These are phyloP conservation scores for Cuculus canorus DNA, from an alignment of 2,797 vertebrate genomes.

Conservation along the genomic window DNA sequence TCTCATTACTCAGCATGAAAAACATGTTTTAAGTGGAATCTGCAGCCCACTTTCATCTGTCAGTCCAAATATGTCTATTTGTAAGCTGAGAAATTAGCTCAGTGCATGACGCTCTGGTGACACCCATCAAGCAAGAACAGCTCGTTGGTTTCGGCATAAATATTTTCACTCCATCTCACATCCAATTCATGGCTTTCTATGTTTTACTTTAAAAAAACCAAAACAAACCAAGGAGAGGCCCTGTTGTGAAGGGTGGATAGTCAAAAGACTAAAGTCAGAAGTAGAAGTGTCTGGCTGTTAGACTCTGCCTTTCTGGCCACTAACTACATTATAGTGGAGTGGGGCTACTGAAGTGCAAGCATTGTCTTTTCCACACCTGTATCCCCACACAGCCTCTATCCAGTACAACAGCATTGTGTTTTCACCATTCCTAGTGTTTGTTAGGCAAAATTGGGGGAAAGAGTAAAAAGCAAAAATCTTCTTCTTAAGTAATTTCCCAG, in stretches of 20 bases:
- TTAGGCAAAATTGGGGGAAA: not conserved
- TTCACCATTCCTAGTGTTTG: not conserved
- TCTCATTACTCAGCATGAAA: conserved; percentile 71
- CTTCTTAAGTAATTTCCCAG: not conserved
- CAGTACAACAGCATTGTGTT: not conserved
- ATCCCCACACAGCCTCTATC: not conserved
- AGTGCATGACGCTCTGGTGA: conserved; percentile 42
- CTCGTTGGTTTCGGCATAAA: not conserved
- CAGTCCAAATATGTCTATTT: conserved; percentile 68
- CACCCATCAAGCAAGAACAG: conserved; percentile 47
- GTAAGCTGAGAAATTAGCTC: conserved; percentile 55
- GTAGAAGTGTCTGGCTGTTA: not conserved
- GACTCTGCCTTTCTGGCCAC: not conserved
- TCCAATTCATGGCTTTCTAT: not conserved
- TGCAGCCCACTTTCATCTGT: conserved; percentile 71
- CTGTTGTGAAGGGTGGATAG: not conserved
- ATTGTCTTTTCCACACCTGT: not conserved
- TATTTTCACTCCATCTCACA: conserved; percentile 22
- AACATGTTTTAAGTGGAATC: conserved; percentile 70
- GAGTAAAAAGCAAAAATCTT: not conserved
- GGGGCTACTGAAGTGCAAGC: not conserved
- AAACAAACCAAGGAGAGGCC: too few species aligned
- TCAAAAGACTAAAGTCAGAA: not conserved
- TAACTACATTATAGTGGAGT: not conserved
- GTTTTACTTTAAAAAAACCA: not conserved